Evolutionary conservation across 1,140 invertebrate species (phyloP).

Genomic region (Fragariocoptes setiger): DNA sequence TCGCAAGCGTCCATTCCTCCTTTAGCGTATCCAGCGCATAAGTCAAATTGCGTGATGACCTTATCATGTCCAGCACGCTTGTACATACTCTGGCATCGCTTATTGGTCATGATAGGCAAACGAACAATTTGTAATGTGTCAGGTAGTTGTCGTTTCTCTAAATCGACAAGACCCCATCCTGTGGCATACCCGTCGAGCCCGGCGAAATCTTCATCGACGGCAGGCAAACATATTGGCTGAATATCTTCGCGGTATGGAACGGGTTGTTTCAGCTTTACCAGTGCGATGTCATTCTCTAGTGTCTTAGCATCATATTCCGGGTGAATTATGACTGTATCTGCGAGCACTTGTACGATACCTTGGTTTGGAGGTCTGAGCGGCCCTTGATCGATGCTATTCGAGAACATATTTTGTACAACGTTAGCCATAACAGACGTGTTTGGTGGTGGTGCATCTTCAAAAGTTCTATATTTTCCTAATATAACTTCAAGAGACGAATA

Average conservation of each 20-base stretch:
- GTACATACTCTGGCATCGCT: slow-evolving; percentile 2
- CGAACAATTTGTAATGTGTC: slow-evolving; percentile 4
- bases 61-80: slow-evolving; percentile 4
- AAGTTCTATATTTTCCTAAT: slow-evolving; percentile 39
- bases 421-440: background rate
- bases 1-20: slow-evolving; percentile 72
- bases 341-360: slow-evolving; percentile 14
- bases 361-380: background rate
- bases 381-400: background rate
- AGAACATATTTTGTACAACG: background rate
- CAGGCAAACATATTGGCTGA: slow-evolving; percentile 63
- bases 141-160: background rate
- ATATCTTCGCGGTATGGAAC: slow-evolving; percentile 51
- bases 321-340: slow-evolving; percentile 53
- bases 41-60: background rate
- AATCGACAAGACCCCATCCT: slow-evolving; percentile 12
- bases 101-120: background rate
- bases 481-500: slow-evolving; percentile 60
- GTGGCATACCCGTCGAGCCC: slow-evolving; percentile 10
- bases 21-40: slow-evolving; percentile 68
- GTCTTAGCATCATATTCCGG: slow-evolving; percentile 26
- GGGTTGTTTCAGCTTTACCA: slow-evolving; percentile 31
- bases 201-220: slow-evolving; percentile 13
- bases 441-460: background rate
- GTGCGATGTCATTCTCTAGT: slow-evolving; percentile 38